Percentiles rank a stretch among this genome's conserved stretches.
phyloP scores from a whole-genome alignment of 1,140 invertebrate species.

The Caenorhabditis brenneri region DNA sequence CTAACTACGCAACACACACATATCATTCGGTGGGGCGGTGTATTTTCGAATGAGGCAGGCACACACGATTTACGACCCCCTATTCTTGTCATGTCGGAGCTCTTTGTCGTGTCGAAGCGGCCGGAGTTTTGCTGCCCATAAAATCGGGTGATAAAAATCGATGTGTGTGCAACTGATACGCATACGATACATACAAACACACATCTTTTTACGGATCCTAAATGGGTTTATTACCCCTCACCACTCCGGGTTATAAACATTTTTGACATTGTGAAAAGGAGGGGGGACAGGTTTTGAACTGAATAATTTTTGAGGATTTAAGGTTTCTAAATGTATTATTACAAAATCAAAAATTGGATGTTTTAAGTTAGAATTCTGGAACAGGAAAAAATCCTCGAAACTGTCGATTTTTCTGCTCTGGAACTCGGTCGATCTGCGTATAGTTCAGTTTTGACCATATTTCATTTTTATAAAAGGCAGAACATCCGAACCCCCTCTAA shows the following conservation, averaged over 20 bases:
- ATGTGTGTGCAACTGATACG: slow-evolving; percentile 28
- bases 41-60: background rate
- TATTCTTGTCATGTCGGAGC: background rate
- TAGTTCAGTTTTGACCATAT: too few species aligned
- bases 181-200: background rate
- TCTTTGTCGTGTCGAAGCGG: background rate
- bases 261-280: background rate
- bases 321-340: too few species aligned
- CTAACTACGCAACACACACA: too few species aligned
- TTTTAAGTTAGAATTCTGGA: too few species aligned
- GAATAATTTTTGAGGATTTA: background rate
- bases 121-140: background rate
- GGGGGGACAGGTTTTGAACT: background rate
- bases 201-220: slow-evolving; percentile 37
- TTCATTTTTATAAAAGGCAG: too few species aligned
- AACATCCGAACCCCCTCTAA: too few species aligned
- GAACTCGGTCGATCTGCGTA: too few species aligned
- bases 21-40: too few species aligned
- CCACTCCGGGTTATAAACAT: too few species aligned
- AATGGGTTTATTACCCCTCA: slow-evolving; percentile 24
- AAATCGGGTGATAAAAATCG: slow-evolving; percentile 1
- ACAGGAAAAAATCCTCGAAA: too few species aligned
- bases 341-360: too few species aligned
- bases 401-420: too few species aligned
- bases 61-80: slow-evolving; percentile 24